These are phyloP conservation scores for Antheraea assamensis DNA, from an alignment of 2,888 invertebrate species.

Conservation along the genomic window DNA sequence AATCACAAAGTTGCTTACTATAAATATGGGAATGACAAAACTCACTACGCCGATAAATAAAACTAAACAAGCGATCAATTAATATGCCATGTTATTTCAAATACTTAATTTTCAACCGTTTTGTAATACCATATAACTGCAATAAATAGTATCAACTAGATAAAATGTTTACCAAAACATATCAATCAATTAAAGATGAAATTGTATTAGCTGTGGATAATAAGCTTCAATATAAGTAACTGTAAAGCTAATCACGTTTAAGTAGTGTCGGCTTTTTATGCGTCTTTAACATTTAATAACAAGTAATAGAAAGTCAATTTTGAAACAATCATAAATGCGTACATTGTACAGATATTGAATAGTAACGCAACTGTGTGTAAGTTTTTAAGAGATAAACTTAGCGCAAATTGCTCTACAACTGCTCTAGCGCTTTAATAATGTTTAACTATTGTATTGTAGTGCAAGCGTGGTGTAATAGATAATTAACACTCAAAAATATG, in stretches of 20 bases:
- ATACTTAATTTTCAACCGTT: neutral
- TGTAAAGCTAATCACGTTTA: conserved; percentile 26
- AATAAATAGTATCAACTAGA: conserved; percentile 38
- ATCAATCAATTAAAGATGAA: conserved; percentile 40
- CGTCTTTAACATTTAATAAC: conserved; percentile 53
- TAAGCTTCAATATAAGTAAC: conserved; percentile 42
- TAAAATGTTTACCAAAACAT: conserved; percentile 38
- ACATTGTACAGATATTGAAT: neutral
- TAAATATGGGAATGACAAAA: neutral
- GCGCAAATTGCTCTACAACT: neutral
- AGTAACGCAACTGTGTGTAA: conserved; percentile 6
- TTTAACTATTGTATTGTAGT: no score
- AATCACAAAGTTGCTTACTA: neutral
- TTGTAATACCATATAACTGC: conserved; percentile 19
- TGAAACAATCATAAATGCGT: conserved; percentile 51
- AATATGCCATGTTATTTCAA: neutral
- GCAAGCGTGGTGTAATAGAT: no score
- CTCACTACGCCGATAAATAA: neutral
- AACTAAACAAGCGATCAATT: neutral
- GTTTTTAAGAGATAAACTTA: neutral
- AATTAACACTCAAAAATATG: no score
- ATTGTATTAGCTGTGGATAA: conserved; percentile 39
- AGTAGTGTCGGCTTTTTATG: conserved; percentile 20
- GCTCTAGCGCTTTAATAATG: no score
- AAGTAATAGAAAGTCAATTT: conserved; percentile 65